These are phyloP conservation scores for Trematocara caparti DNA, from an alignment of 2,797 vertebrate species.

Conservation along the genomic window DNA sequence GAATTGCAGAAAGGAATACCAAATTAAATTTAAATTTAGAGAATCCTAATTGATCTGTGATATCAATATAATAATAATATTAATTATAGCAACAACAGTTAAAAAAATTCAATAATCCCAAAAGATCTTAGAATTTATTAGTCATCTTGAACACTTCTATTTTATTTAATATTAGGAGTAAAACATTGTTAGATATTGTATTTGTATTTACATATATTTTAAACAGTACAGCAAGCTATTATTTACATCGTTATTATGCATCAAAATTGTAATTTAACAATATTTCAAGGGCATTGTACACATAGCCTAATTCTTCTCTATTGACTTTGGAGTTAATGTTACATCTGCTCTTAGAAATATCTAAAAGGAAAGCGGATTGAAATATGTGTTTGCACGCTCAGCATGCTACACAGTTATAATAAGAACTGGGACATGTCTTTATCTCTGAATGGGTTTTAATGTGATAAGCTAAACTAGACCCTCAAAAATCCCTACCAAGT, in stretches of 20 bases:
- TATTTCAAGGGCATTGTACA: conserved; percentile 47
- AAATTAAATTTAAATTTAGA: neutral
- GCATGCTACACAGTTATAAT: conserved; percentile 86
- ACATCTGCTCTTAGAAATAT: conserved; percentile 63
- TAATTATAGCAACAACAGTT: neutral
- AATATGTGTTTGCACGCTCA: conserved; percentile 90
- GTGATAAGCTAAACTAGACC: conserved; percentile 92
- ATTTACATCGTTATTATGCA: neutral
- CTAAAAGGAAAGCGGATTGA: conserved; percentile 75
- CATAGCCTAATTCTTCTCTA: conserved; percentile 42
- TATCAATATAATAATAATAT: neutral
- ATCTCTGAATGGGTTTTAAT: conserved; percentile 94
- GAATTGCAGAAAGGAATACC: neutral
- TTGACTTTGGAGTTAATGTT: conserved; percentile 62
- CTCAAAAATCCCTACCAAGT: conserved; percentile 85
- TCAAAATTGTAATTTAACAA: conserved; percentile 22
- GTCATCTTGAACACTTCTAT: neutral
- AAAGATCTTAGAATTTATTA: neutral
- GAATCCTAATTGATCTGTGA: neutral
- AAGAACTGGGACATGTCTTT: conserved; percentile 86
- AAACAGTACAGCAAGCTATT: neutral
- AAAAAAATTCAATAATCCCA: neutral
- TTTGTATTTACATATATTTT: neutral
- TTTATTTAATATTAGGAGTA: neutral
- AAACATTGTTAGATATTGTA: neutral